phyloP scores from a whole-genome alignment of 2,797 vertebrate genomes.

The Pogonophryne albipinna region DNA sequence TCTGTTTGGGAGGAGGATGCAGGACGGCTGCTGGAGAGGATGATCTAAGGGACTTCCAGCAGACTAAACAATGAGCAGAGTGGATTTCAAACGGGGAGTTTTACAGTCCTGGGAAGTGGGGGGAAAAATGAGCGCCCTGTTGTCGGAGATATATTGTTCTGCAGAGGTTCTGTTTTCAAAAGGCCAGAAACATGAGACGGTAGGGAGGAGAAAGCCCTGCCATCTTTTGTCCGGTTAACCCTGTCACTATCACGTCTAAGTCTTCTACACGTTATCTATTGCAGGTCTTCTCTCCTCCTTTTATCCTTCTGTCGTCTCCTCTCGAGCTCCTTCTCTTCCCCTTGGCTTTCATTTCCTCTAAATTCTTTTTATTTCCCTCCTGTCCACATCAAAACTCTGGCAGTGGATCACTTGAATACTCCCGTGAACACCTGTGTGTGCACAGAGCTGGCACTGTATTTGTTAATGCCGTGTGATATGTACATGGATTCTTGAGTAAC shows the following conservation, averaged over 20 bases:
- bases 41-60: conserved; percentile 78
- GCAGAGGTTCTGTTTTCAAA: conserved; percentile 80
- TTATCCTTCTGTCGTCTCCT: conserved; percentile 52
- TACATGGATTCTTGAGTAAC: conserved; percentile 80
- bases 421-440: conserved; percentile 81
- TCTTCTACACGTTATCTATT: conserved; percentile 53
- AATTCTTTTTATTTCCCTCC: conserved; percentile 74
- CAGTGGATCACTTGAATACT: conserved; percentile 80
- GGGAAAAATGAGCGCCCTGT: conserved; percentile 68
- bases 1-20: conserved; percentile 23
- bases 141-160: conserved; percentile 80
- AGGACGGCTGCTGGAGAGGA: conserved; percentile 71
- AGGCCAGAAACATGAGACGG: conserved; percentile 82
- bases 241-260: conserved; percentile 50
- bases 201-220: conserved; percentile 70
- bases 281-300: conserved; percentile 28
- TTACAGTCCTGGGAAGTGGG: conserved; percentile 69
- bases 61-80: conserved; percentile 85
- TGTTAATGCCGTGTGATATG: conserved; percentile 81
- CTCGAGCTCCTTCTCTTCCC: conserved; percentile 60
- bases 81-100: conserved; percentile 78
- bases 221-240: conserved; percentile 67
- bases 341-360: conserved; percentile 67
- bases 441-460: conserved; percentile 73
- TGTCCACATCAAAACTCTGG: conserved; percentile 84